These are phyloP conservation scores for Halisarca cf. caerulea DNA, from an alignment of 37 sponge, comb jelly and placozoan genomes.

Conservation along the genomic window DNA sequence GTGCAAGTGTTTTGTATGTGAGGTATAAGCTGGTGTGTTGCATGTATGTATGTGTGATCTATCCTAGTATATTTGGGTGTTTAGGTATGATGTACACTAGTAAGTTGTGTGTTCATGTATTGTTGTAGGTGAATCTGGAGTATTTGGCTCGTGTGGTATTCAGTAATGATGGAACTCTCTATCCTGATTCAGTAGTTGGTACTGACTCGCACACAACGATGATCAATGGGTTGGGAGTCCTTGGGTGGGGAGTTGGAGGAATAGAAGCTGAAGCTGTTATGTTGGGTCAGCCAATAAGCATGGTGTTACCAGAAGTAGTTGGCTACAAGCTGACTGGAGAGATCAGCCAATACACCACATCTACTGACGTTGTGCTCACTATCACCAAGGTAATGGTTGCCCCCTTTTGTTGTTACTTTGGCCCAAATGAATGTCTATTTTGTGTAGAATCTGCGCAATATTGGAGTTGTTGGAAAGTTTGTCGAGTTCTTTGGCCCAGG, in stretches of 20 bases:
- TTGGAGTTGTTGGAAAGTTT: constrained; percentile 88
- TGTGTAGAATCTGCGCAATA: constrained; percentile 73
- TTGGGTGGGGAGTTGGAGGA: constrained; percentile 97
- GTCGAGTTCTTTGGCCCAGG: constrained; percentile 96
- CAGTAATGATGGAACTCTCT: constrained; percentile 61
- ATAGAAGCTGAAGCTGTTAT: constrained; percentile 95
- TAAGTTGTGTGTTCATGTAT: too few relatives aligned
- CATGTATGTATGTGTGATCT: too few relatives aligned
- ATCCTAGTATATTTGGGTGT: too few relatives aligned
- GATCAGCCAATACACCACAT: constrained; percentile 66
- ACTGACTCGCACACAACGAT: constrained; percentile 94
- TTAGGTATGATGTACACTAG: too few relatives aligned
- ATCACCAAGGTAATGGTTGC: constrained; percentile 81
- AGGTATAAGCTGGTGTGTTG: too few relatives aligned
- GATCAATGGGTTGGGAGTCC: constrained; percentile 92
- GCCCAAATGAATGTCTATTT: constrained; percentile 6
- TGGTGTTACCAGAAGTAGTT: constrained; percentile 92
- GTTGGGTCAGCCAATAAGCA: constrained; percentile 87
- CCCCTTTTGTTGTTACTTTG: not conserved
- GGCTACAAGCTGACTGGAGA: constrained; percentile 82
- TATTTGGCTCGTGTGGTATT: constrained; percentile 90
- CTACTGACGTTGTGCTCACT: constrained; percentile 91
- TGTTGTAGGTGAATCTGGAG: constrained; percentile 84
- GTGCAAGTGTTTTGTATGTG: too few relatives aligned
- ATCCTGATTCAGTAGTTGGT: constrained; percentile 94